phyloP scores from a whole-genome alignment of 2,888 invertebrate genomes.

The Cataglyphis albicans region DNA sequence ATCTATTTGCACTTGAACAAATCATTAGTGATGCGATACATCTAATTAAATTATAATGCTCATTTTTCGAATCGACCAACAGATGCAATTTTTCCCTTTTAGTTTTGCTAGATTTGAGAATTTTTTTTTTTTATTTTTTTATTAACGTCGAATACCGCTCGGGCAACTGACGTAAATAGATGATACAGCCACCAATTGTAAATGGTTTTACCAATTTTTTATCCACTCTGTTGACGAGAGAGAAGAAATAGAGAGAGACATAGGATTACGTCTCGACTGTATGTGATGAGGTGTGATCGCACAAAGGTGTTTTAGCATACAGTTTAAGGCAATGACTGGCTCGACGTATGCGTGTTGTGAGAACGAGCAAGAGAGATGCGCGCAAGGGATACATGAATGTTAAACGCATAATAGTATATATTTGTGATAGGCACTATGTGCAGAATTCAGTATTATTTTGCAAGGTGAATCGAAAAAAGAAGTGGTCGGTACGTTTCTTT shows the following conservation, averaged over 20 bases:
- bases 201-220: constrained; percentile 82
- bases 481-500: constrained; percentile 71
- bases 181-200: constrained; percentile 75
- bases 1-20: not conserved
- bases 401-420: constrained; percentile 81
- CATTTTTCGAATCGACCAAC: not conserved
- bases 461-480: constrained; percentile 79
- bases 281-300: constrained; percentile 41
- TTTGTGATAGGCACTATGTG: constrained; percentile 86
- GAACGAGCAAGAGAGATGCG: constrained; percentile 23
- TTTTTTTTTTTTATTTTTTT: not conserved
- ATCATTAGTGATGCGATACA: not conserved
- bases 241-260: constrained; percentile 44
- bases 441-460: constrained; percentile 86
- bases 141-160: not conserved
- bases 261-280: constrained; percentile 54
- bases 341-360: constrained; percentile 52
- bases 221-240: constrained; percentile 81
- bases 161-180: constrained; percentile 57
- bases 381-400: constrained; percentile 71
- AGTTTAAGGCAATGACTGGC: constrained; percentile 42
- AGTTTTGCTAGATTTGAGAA: not conserved
- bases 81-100: not conserved
- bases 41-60: not conserved
- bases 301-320: constrained; percentile 24